Percentiles rank a stretch among this genome's conserved stretches.
These are phyloP conservation scores for Camptogramma bilineatum DNA, from an alignment of 2,888 invertebrate species.

Conservation along the genomic window DNA sequence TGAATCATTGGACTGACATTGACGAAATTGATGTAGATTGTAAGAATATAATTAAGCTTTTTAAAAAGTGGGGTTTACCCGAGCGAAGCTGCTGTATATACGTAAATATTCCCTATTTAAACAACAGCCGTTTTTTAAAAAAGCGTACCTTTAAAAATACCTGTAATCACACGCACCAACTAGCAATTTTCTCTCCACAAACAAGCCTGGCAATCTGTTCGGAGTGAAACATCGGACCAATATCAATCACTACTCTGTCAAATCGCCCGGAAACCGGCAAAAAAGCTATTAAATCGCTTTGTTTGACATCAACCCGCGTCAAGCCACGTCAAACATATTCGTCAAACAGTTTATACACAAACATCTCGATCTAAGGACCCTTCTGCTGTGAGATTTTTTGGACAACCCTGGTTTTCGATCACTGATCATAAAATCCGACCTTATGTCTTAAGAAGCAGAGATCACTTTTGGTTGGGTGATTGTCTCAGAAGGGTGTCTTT, in stretches of 20 bases:
- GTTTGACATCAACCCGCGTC: slow-evolving; percentile 50
- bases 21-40: too few species aligned
- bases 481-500: slow-evolving; percentile 14
- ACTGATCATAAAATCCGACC: slow-evolving; percentile 6
- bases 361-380: slow-evolving; percentile 59
- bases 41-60: too few species aligned
- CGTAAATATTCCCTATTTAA: background rate
- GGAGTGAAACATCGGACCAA: slow-evolving; percentile 35
- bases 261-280: slow-evolving; percentile 40
- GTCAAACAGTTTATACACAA: slow-evolving; percentile 65
- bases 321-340: slow-evolving; percentile 53
- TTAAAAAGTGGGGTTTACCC: too few species aligned
- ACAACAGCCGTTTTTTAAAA: background rate
- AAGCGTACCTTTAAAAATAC: background rate
- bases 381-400: slow-evolving; percentile 57
- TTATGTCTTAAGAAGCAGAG: slow-evolving; percentile 36
- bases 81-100: too few species aligned
- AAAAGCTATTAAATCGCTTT: slow-evolving; percentile 53
- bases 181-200: slow-evolving; percentile 18
- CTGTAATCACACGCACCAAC: slow-evolving; percentile 25
- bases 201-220: slow-evolving; percentile 21
- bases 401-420: slow-evolving; percentile 27
- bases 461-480: slow-evolving; percentile 17
- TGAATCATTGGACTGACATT: too few species aligned
- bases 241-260: slow-evolving; percentile 40